Percentiles rank a stretch among this genome's conserved stretches.
These are phyloP conservation scores for Deladenus siricidicola DNA, from an alignment of 2,888 invertebrate genomes.

Conservation along the genomic window DNA sequence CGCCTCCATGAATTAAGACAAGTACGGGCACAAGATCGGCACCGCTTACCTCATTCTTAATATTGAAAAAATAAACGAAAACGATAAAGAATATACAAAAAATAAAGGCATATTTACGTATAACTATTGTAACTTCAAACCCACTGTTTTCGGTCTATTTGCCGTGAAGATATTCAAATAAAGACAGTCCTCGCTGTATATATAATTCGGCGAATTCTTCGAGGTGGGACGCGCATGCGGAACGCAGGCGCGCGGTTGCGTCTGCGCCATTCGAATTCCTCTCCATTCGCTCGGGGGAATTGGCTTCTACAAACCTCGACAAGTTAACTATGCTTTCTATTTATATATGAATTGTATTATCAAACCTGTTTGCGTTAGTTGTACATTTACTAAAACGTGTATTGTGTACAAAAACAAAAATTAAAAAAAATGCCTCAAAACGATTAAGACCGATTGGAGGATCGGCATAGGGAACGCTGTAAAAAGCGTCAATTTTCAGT, in stretches of 20 bases:
- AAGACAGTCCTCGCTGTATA: conserved; percentile 24
- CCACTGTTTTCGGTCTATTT: neutral
- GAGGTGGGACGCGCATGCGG: conserved; percentile 15
- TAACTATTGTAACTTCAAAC: too few relatives aligned
- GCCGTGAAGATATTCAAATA: conserved; percentile 27
- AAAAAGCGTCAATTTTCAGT: conserved; percentile 3
- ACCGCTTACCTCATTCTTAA: too few relatives aligned
- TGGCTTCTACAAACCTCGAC: conserved; percentile 34
- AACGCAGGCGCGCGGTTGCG: conserved; percentile 17
- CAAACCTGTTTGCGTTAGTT: too few relatives aligned
- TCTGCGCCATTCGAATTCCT: conserved; percentile 9
- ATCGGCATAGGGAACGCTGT: conserved; percentile 3
- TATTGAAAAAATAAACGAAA: too few relatives aligned
- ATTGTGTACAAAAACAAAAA: too few relatives aligned
- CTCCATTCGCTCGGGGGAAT: conserved; percentile 20
- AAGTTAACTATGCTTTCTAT: too few relatives aligned
- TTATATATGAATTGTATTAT: too few relatives aligned
- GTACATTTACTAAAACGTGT: too few relatives aligned
- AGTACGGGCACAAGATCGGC: conserved; percentile 11
- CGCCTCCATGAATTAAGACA: conserved; percentile 26
- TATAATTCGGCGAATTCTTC: neutral
- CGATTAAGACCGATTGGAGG: neutral
- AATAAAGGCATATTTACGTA: too few relatives aligned
- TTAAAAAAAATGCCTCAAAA: too few relatives aligned
- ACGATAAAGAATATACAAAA: too few relatives aligned